Evolutionary conservation across 2,888 invertebrate species (phyloP), one percentile per base, ranked within the genome.

Genomic region (Meteorus cinctellus): DNA sequence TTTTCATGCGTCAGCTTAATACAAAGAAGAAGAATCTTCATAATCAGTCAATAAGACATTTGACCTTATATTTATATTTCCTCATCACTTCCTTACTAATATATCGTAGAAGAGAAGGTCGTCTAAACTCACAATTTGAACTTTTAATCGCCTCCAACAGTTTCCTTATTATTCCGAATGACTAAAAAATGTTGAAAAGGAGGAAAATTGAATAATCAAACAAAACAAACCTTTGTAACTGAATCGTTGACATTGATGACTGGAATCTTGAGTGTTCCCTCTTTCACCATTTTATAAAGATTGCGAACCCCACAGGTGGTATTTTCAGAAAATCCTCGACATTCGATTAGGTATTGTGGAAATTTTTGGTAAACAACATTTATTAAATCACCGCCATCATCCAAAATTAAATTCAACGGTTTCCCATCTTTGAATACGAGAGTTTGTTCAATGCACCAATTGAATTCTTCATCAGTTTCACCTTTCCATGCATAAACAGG

Each of bases 401-500:
- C 99, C 84, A 99, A 92, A 86, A 99, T 99, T 94, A 99, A 93
- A 91, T 99, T 99, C 80, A 99, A 91, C 0, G 98, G 98, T 92
- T 98, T 92, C 82, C 93, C 96, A 90, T 96, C 95, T 51, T 93
- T 89, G 89, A 97, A 99, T 45, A 97, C 91, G 2, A 99, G 90
- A 0, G 98, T 99, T 91, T 99, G 98, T 89, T 99, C 98, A 88
- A 99, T 98, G 89, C 99, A 99, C 99, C 99, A 99, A 71, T 94
- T 88, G 89, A 98, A 99, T 90, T 99, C 99, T 87, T 99, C 99
- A 84, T 99, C 99, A 3, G 98, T 98, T 92, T 99, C 99, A n/a
- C 99, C 99, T 91, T 99, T 99, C 99, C 99, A 99, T 1, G 99
- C 99, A 89, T 96, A 99, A 41, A 99, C 98, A 12, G 99, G 96